These are phyloP conservation scores for Lepidurus couesii DNA, from an alignment of 1,140 invertebrate genomes.

Conservation along the genomic window DNA sequence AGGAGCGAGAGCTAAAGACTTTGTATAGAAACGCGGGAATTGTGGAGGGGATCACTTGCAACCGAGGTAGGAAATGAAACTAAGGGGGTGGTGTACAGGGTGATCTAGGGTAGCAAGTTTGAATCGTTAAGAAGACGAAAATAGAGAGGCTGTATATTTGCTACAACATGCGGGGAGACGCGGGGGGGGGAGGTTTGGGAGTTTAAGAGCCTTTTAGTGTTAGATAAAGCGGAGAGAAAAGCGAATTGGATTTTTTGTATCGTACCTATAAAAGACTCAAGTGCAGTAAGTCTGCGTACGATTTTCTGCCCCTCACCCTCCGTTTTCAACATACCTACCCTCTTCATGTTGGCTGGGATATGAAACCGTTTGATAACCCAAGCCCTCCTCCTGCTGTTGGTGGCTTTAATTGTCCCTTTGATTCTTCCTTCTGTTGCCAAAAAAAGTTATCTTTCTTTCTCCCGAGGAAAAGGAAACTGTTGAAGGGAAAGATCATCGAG, in stretches of 20 bases:
- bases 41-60: background rate
- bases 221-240: slow-evolving; percentile 7
- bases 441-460: background rate
- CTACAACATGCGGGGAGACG: background rate
- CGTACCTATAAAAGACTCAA: slow-evolving; percentile 10
- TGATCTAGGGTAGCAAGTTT: background rate
- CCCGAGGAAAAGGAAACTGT: background rate
- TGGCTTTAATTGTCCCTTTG: slow-evolving; percentile 18
- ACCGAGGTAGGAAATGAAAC: slow-evolving; percentile 7
- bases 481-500: background rate
- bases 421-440: slow-evolving; percentile 18
- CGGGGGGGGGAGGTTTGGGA: background rate
- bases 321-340: background rate
- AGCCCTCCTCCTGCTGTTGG: background rate
- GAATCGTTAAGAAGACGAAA: background rate
- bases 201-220: background rate
- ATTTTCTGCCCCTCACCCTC: slow-evolving; percentile 4
- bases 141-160: background rate
- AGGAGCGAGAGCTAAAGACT: background rate
- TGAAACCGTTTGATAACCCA: slow-evolving; percentile 16
- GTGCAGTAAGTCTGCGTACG: slow-evolving; percentile 1
- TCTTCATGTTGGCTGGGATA: slow-evolving; percentile 12
- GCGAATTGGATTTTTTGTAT: slow-evolving; percentile 7
- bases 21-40: background rate
- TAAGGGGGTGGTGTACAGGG: background rate